phyloP scores from a whole-genome alignment of 2,888 invertebrate species.

The Diabrotica balteata region DNA sequence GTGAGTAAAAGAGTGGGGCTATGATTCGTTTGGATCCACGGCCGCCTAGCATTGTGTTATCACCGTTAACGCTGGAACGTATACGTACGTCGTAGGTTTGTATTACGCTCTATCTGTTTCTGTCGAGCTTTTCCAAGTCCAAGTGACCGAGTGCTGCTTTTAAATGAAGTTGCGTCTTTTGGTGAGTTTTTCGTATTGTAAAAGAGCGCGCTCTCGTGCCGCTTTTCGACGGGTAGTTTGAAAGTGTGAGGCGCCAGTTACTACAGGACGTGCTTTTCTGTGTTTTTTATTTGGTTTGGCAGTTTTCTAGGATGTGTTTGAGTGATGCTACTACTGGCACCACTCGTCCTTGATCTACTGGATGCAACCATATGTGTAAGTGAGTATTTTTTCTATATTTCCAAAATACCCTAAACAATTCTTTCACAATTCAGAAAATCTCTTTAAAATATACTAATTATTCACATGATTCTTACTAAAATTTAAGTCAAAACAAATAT shows the following conservation, averaged over 20 bases:
- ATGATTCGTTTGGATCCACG: conserved; percentile 28
- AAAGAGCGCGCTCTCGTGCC: conserved; percentile 20
- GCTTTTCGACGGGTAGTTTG: conserved; percentile 11
- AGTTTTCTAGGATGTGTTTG: conserved; percentile 58
- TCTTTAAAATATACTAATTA: too few relatives aligned
- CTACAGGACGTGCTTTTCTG: conserved; percentile 27
- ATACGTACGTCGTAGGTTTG: conserved; percentile 19
- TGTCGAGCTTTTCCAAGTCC: conserved; percentile 26
- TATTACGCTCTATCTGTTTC: conserved; percentile 17
- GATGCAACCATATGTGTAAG: conserved; percentile 61
- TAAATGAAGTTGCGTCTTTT: conserved; percentile 25
- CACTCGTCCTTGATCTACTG: conserved; percentile 61
- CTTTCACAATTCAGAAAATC: too few relatives aligned
- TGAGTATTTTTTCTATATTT: conserved; percentile 41
- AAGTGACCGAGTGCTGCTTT: conserved; percentile 14
- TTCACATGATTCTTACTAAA: too few relatives aligned
- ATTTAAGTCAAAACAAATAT: too few relatives aligned
- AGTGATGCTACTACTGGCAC: conserved; percentile 60
- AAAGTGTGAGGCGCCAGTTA: conserved; percentile 21
- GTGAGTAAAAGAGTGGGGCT: conserved; percentile 32
- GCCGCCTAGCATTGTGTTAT: conserved; percentile 37
- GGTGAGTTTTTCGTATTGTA: conserved; percentile 21
- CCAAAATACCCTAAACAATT: too few relatives aligned
- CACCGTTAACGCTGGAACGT: conserved; percentile 33
- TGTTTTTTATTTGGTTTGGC: conserved; percentile 31